Base-by-base conservation (phyloP, 2,797 vertebrate species). In the Acipenser oxyrinchus region DNA sequence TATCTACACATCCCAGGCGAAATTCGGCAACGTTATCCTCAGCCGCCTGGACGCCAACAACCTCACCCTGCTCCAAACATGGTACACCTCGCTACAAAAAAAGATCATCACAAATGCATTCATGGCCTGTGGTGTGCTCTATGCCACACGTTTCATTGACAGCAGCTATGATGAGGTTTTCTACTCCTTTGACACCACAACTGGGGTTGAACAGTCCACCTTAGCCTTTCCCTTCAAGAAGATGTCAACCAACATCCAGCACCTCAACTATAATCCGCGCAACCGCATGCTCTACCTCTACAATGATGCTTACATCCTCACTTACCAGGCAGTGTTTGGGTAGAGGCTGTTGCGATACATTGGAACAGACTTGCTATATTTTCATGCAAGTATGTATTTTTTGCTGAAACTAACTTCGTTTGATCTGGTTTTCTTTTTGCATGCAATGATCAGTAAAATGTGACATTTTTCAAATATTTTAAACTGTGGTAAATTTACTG, bases 91-190 rank as follows among this genome's bases (percentile, higher is more conserved):
- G 0, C 62, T 89, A 51, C 82, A 83, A 74, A 91, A 91, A 69
- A 69, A 64, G 11, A 75, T 69, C 0, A 76, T 69, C 12, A 86
- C 81, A 65, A 89, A 91, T 71, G 83, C 86, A 18, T 91, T 91
- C 63, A 71, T 91, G 82, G 77, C 60, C 0, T 89, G 87, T 0
- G 86, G 88, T 0, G 67, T 88, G 57, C 84, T 91, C 52, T 91
- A 89, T 0, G 87, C 82, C 0, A 89, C 87, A 0, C 82, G 88
- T 0, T 84, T 70, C 7, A 0, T 89, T 3, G 49, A 51, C 68
- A 76, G 73, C 62, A 51, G 72, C 0, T 7, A 2, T 0, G 89
- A 91, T 60, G 83, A 91, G 76, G 84, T 91, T 55, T 91, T 90
- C 79, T 91, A 89, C 55, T 78, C 86, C 0, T 80, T 84, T 0